A percentile compares a stretch with the other conserved stretches of the same genome.
Evolutionary conservation across 1,140 invertebrate genomes (phyloP).

Genomic region (Pachypeltis micranthus): DNA sequence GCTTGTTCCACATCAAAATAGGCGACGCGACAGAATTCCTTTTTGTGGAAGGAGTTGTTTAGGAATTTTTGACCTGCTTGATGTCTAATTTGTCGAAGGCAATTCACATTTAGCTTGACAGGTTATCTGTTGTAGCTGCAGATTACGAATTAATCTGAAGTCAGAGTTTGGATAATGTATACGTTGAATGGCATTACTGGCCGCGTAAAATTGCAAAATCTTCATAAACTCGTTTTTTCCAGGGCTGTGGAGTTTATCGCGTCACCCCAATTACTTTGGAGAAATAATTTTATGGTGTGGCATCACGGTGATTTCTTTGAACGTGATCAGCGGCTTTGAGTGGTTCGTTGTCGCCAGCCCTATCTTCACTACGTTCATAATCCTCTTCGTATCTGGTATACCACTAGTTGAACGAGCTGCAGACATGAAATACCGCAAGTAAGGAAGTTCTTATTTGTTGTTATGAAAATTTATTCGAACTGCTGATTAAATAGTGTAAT

Average conservation of each 20-base stretch:
- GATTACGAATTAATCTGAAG: too few species aligned
- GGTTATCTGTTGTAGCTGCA: too few species aligned
- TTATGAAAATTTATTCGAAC: too few species aligned
- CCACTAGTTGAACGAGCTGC: conserved; percentile 70
- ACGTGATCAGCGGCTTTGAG: conserved; percentile 67
- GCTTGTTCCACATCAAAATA: too few species aligned
- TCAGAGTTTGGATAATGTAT: too few species aligned
- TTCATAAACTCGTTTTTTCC: conserved; percentile 26
- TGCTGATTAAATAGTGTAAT: too few species aligned
- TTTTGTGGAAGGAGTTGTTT: too few species aligned
- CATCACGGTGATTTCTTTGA: conserved; percentile 78
- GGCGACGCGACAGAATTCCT: too few species aligned
- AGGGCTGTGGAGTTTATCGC: conserved; percentile 78
- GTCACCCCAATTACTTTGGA: conserved; percentile 92
- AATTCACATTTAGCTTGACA: too few species aligned
- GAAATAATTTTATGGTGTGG: conserved; percentile 92
- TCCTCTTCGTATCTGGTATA: conserved; percentile 78
- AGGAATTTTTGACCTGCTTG: too few species aligned
- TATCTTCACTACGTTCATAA: conserved; percentile 75
- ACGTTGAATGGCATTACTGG: too few species aligned
- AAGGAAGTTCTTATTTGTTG: conserved; percentile 39
- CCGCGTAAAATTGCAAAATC: conserved; percentile 13
- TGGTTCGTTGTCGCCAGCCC: conserved; percentile 78
- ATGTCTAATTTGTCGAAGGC: too few species aligned
- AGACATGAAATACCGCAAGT: conserved; percentile 79